Conservation (phyloP, 2,797 vertebrate species). For the Sylvilagus floridanus region DNA sequence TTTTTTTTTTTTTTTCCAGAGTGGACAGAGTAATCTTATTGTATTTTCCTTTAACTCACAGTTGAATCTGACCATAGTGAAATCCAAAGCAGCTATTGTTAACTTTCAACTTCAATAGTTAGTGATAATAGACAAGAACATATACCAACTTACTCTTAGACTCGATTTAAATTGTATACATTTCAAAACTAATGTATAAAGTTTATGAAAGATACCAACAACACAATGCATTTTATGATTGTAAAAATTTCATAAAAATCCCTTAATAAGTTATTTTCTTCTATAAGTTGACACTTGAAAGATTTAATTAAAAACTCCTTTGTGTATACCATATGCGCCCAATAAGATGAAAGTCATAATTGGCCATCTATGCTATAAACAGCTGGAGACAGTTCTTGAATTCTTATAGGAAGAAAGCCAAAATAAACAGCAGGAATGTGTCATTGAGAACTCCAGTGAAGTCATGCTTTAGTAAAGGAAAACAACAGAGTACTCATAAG, state of each 20-base stretch:
- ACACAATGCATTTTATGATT: not conserved
- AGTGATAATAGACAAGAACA: not conserved
- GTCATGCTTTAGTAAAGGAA: conserved; percentile 20
- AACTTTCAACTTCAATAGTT: conserved; percentile 22
- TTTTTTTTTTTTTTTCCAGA: too few relatives aligned
- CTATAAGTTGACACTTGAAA: not conserved
- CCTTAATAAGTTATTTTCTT: not conserved
- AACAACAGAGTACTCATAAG: conserved; percentile 31
- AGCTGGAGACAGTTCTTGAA: conserved; percentile 12
- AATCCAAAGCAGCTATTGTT: not conserved
- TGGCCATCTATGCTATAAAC: not conserved
- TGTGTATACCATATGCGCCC: not conserved
- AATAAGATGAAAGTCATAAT: not conserved
- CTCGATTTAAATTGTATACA: not conserved
- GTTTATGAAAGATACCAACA: not conserved
- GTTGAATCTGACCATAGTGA: not conserved
- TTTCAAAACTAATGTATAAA: not conserved
- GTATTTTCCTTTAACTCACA: not conserved
- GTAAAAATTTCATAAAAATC: not conserved
- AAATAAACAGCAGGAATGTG: not conserved
- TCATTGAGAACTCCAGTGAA: not conserved
- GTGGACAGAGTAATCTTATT: not conserved
- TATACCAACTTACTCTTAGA: not conserved
- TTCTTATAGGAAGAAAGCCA: conserved; percentile 43
- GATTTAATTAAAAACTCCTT: conserved; percentile 51